Base-by-base conservation (phyloP, 2,797 vertebrate species). In the Pseudochirops corinnae region DNA sequence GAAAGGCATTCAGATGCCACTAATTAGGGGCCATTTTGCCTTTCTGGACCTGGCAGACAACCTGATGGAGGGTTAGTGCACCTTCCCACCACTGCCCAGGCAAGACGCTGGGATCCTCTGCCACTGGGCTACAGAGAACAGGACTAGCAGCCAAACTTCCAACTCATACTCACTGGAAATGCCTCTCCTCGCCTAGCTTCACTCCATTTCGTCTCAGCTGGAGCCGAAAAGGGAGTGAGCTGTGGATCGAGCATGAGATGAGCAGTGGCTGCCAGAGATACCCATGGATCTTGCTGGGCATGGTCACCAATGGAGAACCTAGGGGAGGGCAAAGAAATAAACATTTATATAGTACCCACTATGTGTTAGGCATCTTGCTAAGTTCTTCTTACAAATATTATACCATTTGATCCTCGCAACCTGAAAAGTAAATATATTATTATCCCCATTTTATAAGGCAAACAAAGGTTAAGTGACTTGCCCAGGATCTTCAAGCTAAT, bases 211-310 rank as follows among this genome's bases (percentile, higher is more conserved):
- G 98, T 96, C 98, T 98, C 97, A 99, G 99, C 98, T 99, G 98
- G 12, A 99, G 99, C 94, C 92, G 99, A 97, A 99, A 99, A 91
- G 99, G 99, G 94, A 99, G 96, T 93, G 99, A 98, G 0, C 99
- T 99, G 94, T 97, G 56, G 28, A 99, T 99, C 0, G 99, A 99
- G 97, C 99, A 99, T 97, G 98, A 98, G 96, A 99, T 99, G 90
- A 98, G 97, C 97, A 98, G 98, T 0, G 99, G 99, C 98, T 99
- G 99, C 95, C 97, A 99, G 97, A 97, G 99, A 97, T 99, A 98
- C 50, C 99, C 99, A 0, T 98, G 99, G 96, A 99, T 99, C 96
- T 96, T 98, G 62, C 98, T 97, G 13, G 99, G 98, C 99, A 99
- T 99, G 97, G 98, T 99, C 98, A 99, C 99, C 91, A 55, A 0